Base-by-base conservation (phyloP, 2,113 vertebrate genomes). In the Clarias magur region DNA sequence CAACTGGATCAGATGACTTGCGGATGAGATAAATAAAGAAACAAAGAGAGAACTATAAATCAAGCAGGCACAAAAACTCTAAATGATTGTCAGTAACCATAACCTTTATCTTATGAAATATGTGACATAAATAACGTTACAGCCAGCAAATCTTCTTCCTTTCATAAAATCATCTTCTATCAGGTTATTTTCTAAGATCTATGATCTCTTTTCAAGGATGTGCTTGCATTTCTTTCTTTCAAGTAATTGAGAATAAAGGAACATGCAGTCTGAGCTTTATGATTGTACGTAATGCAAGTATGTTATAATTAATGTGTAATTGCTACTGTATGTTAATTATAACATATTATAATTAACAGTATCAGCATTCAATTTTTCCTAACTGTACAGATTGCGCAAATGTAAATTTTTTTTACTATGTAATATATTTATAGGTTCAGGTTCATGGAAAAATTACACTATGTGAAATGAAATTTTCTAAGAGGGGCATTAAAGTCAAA, bases 111-210 rank as follows among this genome's bases (percentile, higher is more conserved):
- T 15, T 53, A 23, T 53, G 23, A 85, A 85, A 63, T 48, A 30
- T 30, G n/a, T 15, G 68, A 12, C 83, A 84, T 0, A 48, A 48
- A 63, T 19, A 25, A 19, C 17, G 15, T 75, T 21, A 60, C 21
- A 1, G 21, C 23, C 67, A 21, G 87, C 91, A 90, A 88, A 82
- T 84, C 86, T 88, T 84, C 91, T 88, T 93, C 93, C 4, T 1
- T 67, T 42, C 2, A 21, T 56, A 56, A 56, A n/a, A 72, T 30
- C 17, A 17, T 13, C 48, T 70, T 84, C 48, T 48, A 80, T 80
- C 27, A 30, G 23, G 54, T 81, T 81, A 42, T 38, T 42, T 59
- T 6, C 12, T 65, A 23, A 23, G 34, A 80, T 57, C 30, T 62
- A 62, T 60, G 27, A 60, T 81, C 21, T 62, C 19, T 63, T 34